These are phyloP conservation scores for Tiliqua scincoides DNA, from an alignment of 2,113 vertebrate genomes.

Conservation along the genomic window DNA sequence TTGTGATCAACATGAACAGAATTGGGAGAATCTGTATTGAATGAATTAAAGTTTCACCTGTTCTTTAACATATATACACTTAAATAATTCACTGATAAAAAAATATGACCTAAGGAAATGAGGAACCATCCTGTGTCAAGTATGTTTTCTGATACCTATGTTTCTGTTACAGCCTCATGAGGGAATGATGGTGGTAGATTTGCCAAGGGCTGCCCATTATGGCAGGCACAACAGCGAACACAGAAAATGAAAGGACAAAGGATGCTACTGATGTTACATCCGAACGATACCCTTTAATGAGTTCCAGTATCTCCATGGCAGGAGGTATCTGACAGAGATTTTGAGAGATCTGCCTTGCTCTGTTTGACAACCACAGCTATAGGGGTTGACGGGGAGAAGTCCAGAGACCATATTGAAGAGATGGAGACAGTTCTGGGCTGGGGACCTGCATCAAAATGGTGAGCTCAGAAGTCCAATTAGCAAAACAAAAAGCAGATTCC, in stretches of 20 bases:
- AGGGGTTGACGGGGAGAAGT: not conserved
- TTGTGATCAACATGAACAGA: not conserved
- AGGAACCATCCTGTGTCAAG: not conserved
- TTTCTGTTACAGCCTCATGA: not conserved
- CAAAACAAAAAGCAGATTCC: not conserved
- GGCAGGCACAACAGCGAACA: not conserved
- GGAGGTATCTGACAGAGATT: not conserved
- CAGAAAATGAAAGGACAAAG: not conserved
- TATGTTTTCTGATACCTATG: not conserved
- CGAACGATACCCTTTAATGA: not conserved
- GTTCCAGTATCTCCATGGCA: no score
- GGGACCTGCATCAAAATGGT: no score
- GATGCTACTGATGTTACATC: not conserved
- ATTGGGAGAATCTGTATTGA: not conserved
- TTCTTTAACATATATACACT: not conserved
- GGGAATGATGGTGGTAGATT: not conserved
- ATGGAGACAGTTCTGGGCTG: not conserved
- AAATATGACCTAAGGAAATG: not conserved
- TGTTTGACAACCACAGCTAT: not conserved
- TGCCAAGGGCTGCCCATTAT: not conserved
- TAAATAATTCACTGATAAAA: not conserved
- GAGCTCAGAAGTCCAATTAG: not conserved
- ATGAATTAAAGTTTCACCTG: no score
- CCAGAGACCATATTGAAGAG: not conserved
- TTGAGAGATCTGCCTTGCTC: not conserved